Evolutionary conservation across 2,888 invertebrate genomes (phyloP).

Genomic region (Tinea trinotella): DNA sequence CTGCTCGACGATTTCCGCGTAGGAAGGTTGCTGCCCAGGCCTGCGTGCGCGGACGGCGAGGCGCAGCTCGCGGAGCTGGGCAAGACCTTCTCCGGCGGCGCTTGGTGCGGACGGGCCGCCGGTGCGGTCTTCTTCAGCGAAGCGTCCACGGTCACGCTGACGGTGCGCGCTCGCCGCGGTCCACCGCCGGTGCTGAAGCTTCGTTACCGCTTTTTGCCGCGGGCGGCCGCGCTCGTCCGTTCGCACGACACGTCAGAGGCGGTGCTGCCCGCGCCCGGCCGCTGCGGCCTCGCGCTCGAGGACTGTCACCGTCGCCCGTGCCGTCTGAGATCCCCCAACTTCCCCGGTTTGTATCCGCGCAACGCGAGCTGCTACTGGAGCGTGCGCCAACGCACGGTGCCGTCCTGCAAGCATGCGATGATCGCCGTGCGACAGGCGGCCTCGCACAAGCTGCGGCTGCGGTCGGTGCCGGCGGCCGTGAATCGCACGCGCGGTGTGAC

Average conservation of each 20-base stretch:
- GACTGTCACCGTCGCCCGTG: conserved; percentile 89
- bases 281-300: conserved; percentile 87
- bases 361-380: conserved; percentile 95
- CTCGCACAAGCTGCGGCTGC: conserved; percentile 81
- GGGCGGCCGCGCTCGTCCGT: conserved; percentile 84
- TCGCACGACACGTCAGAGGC: conserved; percentile 85
- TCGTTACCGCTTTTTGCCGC: conserved; percentile 86
- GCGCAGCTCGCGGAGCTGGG: conserved; percentile 90
- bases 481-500: conserved; percentile 69
- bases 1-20: conserved; percentile 92
- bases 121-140: conserved; percentile 92
- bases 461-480: conserved; percentile 56
- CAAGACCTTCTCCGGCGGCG: conserved; percentile 89
- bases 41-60: conserved; percentile 90
- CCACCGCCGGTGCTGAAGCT: conserved; percentile 86
- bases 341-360: conserved; percentile 87
- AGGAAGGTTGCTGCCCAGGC: conserved; percentile 83
- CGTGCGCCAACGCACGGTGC: conserved; percentile 86
- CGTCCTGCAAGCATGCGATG: conserved; percentile 93
- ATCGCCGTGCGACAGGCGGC: conserved; percentile 86
- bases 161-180: conserved; percentile 79
- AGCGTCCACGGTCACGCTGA: conserved; percentile 90
- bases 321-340: conserved; percentile 90
- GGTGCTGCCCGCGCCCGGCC: conserved; percentile 87
- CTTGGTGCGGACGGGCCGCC: conserved; percentile 89